Evolutionary conservation across 2,113 vertebrate genomes (phyloP), one percentile per base, ranked within the genome.

Genomic region (Ptychochromis oligacanthus): DNA sequence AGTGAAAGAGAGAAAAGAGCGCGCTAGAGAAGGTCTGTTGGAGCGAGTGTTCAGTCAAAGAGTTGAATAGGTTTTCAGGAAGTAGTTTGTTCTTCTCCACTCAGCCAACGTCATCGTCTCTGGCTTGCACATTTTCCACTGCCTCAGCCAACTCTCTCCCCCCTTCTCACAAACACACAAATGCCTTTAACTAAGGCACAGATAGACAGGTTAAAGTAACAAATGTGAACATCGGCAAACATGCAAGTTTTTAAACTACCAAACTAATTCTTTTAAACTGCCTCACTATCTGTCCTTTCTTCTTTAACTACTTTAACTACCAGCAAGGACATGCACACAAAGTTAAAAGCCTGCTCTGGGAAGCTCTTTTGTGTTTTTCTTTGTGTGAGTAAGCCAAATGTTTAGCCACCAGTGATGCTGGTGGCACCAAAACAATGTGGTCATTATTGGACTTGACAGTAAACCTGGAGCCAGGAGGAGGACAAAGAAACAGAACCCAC

Each of bases 51-150:
- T 89, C 31, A 79, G 70, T 80, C 43, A 58, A 81, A 86, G 77
- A 24, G 38, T 76, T 90, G 91, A 92, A 92, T 77, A 82, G 85
- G 81, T 76, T 86, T 81, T 85, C 87, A 90, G 91, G 91, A 93
- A 93, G 93, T 90, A 86, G 84, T 90, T 91, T 90, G 83, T 91
- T 90, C 88, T 88, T 86, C 86, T 91, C 84, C 57, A 11, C 81
- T 88, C 88, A n/a, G 90, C 82, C 88, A 86, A 67, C 90, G 90
- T 92, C 91, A 91, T 84, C 78, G 67, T 87, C 77, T 86, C 90
- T 93, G 91, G 91, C 90, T 86, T 43, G 17, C 55, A 87, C 77
- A 78, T 93, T 93, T 93, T 93, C 93, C 93, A 93, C 87, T 84
- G 84, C 76, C 79, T 81, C 5, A 52, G 91, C 93, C 93, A 91